Evolutionary conservation across 2,888 invertebrate species (phyloP), one percentile per base, ranked within the genome.

Genomic region (Diaperis boleti): DNA sequence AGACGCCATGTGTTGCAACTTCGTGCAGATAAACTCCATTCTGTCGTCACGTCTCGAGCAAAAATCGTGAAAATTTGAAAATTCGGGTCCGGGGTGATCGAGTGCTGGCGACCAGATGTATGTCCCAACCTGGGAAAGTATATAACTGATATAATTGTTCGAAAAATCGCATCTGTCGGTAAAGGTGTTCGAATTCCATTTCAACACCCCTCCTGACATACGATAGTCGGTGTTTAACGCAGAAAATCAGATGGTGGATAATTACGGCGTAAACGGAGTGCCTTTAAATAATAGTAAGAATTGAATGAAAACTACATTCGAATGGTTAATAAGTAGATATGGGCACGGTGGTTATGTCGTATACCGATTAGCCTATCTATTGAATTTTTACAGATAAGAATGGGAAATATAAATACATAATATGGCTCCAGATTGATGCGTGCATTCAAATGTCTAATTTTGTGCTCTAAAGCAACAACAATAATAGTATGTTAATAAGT

Each of bases 201-300:
- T 22, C 52, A 22, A 60, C 50, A 52, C 52, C 54, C 54, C 54
- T 54, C 59, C 13, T 63, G 64, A 44, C 64, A 64, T 55, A 33
- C 55, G 64, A 64, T 64, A 64, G 64, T 20, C 33, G 17, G 59
- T 49, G 29, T 59, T 64, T 59, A 64, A 42, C 33, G 13, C 10
- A 8, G 11, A 37, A 59, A 56, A 62, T 56, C 62, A 49, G 62
- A 55, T 39, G 55, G 11, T 50, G 26, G 49, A 29, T 64, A 64
- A 64, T 64, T 54, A 59, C 33, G 33, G 56, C 26, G 1, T 26
- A 26, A 26, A 26, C 6, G 3, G 26, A 26, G n/a, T n/a, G n/a
- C n/a, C n/a, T n/a, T n/a, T 26, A 26, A 26, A 26, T 26, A n/a
- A 26, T 26, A n/a, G 26, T 26, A 26, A 26, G 6, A 26, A 26